Conservation (phyloP, 2,797 vertebrate species). For the Gymnothorax javanicus region DNA sequence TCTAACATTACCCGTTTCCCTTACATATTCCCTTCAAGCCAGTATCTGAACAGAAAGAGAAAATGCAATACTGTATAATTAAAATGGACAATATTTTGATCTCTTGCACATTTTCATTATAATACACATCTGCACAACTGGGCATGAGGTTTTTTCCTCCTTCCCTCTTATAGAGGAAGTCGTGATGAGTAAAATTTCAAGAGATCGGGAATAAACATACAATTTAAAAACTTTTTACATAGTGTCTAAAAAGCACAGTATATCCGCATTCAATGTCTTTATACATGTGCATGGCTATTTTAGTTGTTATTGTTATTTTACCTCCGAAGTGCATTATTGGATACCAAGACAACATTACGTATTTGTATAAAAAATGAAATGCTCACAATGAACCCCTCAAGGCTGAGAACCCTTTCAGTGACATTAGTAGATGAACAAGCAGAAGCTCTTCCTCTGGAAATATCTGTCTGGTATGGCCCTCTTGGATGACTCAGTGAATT, state of each 20-base stretch:
- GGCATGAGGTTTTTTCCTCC: not conserved
- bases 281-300: slow-evolving; percentile 17
- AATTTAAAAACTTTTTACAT: slow-evolving; percentile 19
- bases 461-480: not conserved
- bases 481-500: not conserved
- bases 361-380: slow-evolving; percentile 1
- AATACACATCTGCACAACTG: not conserved
- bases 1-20: not conserved
- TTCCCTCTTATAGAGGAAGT: not conserved
- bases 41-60: slow-evolving; percentile 4
- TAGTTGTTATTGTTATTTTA: slow-evolving; percentile 19
- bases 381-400: not conserved
- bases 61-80: slow-evolving; percentile 10
- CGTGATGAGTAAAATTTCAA: not conserved
- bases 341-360: not conserved
- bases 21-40: not conserved
- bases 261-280: not conserved
- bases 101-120: not conserved
- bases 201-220: not conserved
- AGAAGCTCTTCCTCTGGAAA: not conserved
- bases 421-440: not conserved
- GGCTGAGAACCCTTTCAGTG: not conserved
- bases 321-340: not conserved
- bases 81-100: slow-evolving; percentile 10
- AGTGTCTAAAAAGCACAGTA: not conserved